phyloP scores from a whole-genome alignment of 2,113 vertebrate species.

The Cheirogaleus medius region DNA sequence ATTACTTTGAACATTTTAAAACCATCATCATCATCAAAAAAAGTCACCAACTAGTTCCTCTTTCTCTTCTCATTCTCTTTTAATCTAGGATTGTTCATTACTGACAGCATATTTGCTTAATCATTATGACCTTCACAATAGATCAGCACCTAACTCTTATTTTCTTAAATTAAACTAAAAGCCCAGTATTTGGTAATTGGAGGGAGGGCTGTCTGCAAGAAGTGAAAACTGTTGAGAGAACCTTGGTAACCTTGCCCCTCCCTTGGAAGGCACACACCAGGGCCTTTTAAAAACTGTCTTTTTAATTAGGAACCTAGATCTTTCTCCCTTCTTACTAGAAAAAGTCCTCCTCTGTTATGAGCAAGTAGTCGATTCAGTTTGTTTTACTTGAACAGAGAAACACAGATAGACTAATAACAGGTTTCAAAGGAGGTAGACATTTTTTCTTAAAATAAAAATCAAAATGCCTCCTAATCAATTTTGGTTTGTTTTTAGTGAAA shows the following conservation, averaged over 20 bases:
- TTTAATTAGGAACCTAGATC: not conserved
- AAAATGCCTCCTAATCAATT: not conserved
- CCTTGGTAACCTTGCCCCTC: not conserved
- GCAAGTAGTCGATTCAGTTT: not conserved
- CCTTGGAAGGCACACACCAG: not conserved
- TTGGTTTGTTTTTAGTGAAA: not conserved
- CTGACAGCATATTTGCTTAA: not conserved
- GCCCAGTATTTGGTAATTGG: not conserved
- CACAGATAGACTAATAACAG: not conserved
- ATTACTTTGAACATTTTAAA: not conserved
- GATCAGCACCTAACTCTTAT: not conserved
- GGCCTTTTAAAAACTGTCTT: not conserved
- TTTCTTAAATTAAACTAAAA: slow-evolving; percentile 25
- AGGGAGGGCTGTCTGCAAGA: not conserved
- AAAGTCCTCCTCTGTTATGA: not conserved
- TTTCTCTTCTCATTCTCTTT: not conserved
- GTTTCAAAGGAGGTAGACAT: not conserved
- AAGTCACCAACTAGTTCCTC: not conserved
- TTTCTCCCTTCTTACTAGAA: not conserved
- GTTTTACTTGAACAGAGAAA: not conserved
- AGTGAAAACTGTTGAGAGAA: not conserved
- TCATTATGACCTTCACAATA: not conserved
- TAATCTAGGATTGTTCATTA: not conserved
- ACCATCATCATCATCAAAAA: not conserved
- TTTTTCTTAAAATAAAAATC: not conserved